These are phyloP conservation scores for Dinothrombium tinctorium DNA, from an alignment of 1,140 invertebrate species.

Conservation along the genomic window DNA sequence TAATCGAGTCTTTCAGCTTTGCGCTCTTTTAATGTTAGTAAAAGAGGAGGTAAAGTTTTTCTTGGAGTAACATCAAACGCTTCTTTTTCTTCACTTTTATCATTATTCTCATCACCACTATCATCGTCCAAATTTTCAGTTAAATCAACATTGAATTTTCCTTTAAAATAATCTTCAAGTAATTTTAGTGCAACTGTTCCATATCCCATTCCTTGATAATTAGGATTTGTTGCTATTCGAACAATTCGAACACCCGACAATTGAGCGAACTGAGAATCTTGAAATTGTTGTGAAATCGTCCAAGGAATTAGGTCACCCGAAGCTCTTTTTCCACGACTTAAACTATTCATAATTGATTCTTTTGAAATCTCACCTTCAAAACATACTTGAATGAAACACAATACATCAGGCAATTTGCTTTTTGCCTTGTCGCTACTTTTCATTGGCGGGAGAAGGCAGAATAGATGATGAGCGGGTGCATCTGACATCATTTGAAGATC, in stretches of 20 bases:
- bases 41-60: constrained; percentile 27
- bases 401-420: constrained; percentile 48
- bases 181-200: constrained; percentile 58
- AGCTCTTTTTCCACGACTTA: constrained; percentile 61
- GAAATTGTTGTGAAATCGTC: constrained; percentile 88
- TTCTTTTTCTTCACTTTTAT: constrained; percentile 36
- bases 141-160: constrained; percentile 30
- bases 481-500: constrained; percentile 97
- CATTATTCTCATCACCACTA: constrained; percentile 39
- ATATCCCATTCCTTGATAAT: constrained; percentile 94
- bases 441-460: constrained; percentile 73
- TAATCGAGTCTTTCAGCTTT: constrained; percentile 69
- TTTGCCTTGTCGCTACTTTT: constrained; percentile 33
- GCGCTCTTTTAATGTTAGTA: constrained; percentile 45
- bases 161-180: constrained; percentile 65
- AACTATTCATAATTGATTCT: constrained; percentile 42
- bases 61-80: constrained; percentile 26
- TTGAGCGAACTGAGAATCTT: constrained; percentile 74
- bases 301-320: constrained; percentile 94
- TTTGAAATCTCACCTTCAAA: constrained; percentile 84
- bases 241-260: constrained; percentile 76
- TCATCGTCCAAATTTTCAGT: constrained; percentile 19
- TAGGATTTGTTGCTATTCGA: constrained; percentile 90
- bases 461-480: constrained; percentile 90
- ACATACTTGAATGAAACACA: constrained; percentile 49